Conservation (phyloP, 2,113 vertebrate genomes). For the Pteruthius melanotis region DNA sequence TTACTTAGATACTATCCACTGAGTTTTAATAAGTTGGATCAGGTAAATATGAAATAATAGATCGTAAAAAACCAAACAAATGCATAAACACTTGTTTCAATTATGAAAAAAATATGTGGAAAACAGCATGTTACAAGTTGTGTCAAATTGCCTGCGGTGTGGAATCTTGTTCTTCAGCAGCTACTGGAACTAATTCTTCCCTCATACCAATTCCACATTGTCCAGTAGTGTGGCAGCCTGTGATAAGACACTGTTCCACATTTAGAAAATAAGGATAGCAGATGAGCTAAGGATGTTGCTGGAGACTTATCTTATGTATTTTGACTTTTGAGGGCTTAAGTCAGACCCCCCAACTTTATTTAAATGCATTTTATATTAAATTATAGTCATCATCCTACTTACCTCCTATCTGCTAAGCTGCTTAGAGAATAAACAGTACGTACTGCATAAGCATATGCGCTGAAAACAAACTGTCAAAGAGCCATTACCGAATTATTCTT, state of each 20-base stretch:
- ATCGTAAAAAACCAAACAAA: neutral
- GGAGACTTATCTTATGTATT: neutral
- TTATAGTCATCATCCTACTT: constrained; percentile 53
- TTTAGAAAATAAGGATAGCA: constrained; percentile 27
- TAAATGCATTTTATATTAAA: constrained; percentile 55
- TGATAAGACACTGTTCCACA: constrained; percentile 24
- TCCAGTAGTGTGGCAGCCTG: constrained; percentile 20
- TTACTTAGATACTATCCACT: neutral
- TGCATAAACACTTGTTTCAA: neutral
- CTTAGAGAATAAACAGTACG: constrained; percentile 55
- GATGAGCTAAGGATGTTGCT: neutral
- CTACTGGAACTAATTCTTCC: constrained; percentile 43
- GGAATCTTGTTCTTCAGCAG: constrained; percentile 8
- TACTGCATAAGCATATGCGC: neutral
- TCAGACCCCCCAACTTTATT: constrained; percentile 42
- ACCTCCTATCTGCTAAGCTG: constrained; percentile 41
- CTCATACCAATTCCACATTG: constrained; percentile 8
- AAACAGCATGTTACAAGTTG: neutral
- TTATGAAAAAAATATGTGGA: neutral
- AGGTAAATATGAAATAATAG: neutral
- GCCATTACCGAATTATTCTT: constrained; percentile 23
- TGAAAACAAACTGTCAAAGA: constrained; percentile 51
- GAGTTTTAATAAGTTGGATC: neutral
- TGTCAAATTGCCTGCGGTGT: neutral
- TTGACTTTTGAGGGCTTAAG: constrained; percentile 38